Base-by-base conservation (phyloP, 2,888 invertebrate genomes). In the Hipparchia sbordonii region DNA sequence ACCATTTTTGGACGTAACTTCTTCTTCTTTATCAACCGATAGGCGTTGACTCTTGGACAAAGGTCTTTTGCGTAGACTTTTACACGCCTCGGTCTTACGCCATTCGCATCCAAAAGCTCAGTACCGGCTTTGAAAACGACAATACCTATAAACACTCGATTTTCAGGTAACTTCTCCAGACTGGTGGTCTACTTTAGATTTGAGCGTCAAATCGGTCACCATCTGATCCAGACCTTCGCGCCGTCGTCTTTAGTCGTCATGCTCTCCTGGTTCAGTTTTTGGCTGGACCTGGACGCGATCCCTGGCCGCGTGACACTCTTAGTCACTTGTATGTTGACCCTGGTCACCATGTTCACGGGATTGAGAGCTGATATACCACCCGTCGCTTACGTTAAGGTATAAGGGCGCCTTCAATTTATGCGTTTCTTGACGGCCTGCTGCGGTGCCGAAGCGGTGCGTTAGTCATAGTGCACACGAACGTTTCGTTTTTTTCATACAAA, bases 191-290 rank as follows among this genome's bases (percentile, higher is more conserved):
- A 96, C 89, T 97, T 97, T 85, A 95, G 96, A 67, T 97, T 97
- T 82, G 97, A 97, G 87, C 94, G 97, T 9, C 97, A 97, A 88
- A 97, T 97, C 70, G 97, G 97, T 0, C 97, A 97, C 85, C 97
- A 97, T 83, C 89, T 97, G 68, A 97, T 97, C 77, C 97, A 97
- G 87, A 97, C 97, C 7, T 97, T 97, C 85, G 97, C 97, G 0
- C 97, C 97, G 0, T 97, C 97, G 2, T 96, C 96, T 0, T 88
- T 97, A 51, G 97, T 97, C 7, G 97, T 97, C 9, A 96, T 97
- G 95, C 86, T 97, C 7, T 97, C 97, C 3, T 97, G 97, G 97
- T 97, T 97, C 85, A 97, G 97, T 82, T 97, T 97, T 86, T 97
- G 97, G 97, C 87, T 97, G 48, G 97, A 97, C 66, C 87, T 97